phyloP scores from a whole-genome alignment of 2,888 invertebrate genomes.

The Andrena minutula region DNA sequence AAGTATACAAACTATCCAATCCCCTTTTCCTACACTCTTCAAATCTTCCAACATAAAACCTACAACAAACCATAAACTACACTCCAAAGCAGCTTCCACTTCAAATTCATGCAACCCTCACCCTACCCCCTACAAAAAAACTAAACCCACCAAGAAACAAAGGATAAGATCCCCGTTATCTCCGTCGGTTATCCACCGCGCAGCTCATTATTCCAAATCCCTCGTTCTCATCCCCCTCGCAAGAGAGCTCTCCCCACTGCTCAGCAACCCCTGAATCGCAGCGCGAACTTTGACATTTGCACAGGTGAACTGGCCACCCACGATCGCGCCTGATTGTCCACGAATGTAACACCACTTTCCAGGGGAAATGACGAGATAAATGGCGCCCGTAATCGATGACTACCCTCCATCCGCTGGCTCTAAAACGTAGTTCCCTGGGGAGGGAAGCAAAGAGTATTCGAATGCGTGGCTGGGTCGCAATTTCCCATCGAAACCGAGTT shows the following conservation, averaged over 20 bases:
- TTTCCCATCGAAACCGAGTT: constrained; percentile 49
- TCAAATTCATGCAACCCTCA: not conserved
- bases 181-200: constrained; percentile 3
- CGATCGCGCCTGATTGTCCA: constrained; percentile 38
- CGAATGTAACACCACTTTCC: constrained; percentile 34
- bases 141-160: not conserved
- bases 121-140: not conserved
- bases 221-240: not conserved
- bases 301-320: not conserved
- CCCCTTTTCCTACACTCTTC: no score
- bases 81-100: no score
- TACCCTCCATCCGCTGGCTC: constrained; percentile 7
- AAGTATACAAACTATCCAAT: no score
- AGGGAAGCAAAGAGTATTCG: not conserved
- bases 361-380: constrained; percentile 44
- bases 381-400: constrained; percentile 13
- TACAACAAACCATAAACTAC: no score
- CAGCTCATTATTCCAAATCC: not conserved
- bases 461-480: constrained; percentile 36
- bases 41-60: no score
- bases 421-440: not conserved
- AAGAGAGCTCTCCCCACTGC: constrained; percentile 1
- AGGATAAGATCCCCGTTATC: not conserved
- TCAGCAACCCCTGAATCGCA: not conserved
- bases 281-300: constrained; percentile 51